A percentile compares a stretch with the other conserved stretches of the same genome.
Conservation (phyloP, 2,888 invertebrate genomes). For the Rhingia campestris region DNA sequence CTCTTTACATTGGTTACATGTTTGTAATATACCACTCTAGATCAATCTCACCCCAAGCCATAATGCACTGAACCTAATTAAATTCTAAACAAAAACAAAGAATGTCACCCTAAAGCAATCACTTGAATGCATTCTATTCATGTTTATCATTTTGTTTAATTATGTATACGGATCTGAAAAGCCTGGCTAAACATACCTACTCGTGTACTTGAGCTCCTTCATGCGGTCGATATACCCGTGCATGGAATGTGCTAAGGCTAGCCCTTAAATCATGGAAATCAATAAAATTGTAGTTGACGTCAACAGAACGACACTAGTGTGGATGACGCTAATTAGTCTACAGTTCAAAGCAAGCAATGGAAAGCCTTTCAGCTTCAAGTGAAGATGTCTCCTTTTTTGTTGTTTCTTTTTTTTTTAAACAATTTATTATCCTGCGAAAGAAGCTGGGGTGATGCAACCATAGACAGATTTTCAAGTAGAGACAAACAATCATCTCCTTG, state of each 20-base stretch:
- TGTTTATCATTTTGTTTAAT: too few species aligned
- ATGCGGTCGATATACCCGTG: slow-evolving; percentile 28
- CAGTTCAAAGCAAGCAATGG: slow-evolving; percentile 42
- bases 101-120: too few species aligned
- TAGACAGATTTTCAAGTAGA: slow-evolving; percentile 13
- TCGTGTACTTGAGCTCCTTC: slow-evolving; percentile 32
- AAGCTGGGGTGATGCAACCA: slow-evolving; percentile 51
- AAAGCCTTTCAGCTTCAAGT: slow-evolving; percentile 8
- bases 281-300: slow-evolving; percentile 52
- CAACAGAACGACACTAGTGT: slow-evolving; percentile 23
- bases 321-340: slow-evolving; percentile 45
- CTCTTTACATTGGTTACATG: too few species aligned
- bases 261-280: slow-evolving; percentile 39
- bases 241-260: slow-evolving; percentile 16
- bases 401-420: background rate
- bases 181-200: slow-evolving; percentile 3
- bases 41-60: too few species aligned
- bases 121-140: too few species aligned
- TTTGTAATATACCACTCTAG: too few species aligned
- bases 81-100: too few species aligned
- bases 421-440: slow-evolving; percentile 14
- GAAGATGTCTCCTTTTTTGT: slow-evolving; percentile 9
- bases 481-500: slow-evolving; percentile 31
- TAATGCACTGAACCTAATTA: too few species aligned
- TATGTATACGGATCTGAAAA: background rate